A percentile compares a stretch with the other conserved stretches of the same genome.
Evolutionary conservation across 2,888 invertebrate species (phyloP).

Genomic region (Scaptomyza cyrtandrae): DNA sequence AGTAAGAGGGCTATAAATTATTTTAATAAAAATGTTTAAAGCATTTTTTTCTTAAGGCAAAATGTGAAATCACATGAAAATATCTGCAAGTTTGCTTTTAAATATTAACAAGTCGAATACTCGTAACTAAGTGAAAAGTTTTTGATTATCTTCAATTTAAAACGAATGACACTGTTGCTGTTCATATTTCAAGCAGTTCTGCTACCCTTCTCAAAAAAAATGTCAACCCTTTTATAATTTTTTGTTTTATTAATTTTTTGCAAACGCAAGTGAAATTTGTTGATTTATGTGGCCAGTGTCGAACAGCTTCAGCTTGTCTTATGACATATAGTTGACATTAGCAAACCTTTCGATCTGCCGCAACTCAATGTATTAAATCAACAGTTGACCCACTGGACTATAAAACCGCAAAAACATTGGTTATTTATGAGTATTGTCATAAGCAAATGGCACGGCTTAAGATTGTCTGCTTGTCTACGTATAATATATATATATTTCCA

Average conservation of each 20-base stretch:
- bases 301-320: slow-evolving; percentile 25
- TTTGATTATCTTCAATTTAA: neutral
- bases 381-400: slow-evolving; percentile 30
- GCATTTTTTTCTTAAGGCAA: too few species aligned
- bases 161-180: neutral
- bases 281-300: slow-evolving; percentile 30
- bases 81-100: neutral
- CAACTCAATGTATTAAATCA: slow-evolving; percentile 17
- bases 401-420: slow-evolving; percentile 16
- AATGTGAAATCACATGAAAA: neutral
- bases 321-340: slow-evolving; percentile 13
- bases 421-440: slow-evolving; percentile 42
- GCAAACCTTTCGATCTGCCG: slow-evolving; percentile 5
- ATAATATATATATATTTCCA: slow-evolving; percentile 9
- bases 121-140: too few species aligned
- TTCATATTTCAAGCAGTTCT: neutral
- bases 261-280: slow-evolving; percentile 15
- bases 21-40: neutral
- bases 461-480: slow-evolving; percentile 8
- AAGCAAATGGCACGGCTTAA: slow-evolving; percentile 22
- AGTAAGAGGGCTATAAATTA: too few species aligned
- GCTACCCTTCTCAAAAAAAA: slow-evolving; percentile 11
- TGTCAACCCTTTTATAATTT: slow-evolving; percentile 22
- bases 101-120: neutral
- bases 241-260: slow-evolving; percentile 15